A percentile compares a stretch with the other conserved stretches of the same genome.
phyloP scores from a whole-genome alignment of 2,113 vertebrate species.

The Mobula birostris region DNA sequence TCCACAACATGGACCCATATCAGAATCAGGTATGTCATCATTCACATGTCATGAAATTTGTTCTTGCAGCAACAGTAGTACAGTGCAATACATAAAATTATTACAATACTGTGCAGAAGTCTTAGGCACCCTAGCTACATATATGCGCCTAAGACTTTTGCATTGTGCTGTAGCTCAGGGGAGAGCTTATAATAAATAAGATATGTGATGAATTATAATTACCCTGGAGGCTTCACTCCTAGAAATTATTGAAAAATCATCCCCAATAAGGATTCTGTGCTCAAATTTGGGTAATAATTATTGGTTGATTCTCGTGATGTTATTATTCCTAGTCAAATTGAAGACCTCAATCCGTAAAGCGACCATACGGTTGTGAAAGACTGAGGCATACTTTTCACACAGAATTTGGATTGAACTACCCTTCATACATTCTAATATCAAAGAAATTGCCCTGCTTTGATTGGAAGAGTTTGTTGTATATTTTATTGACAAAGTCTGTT shows the following conservation, averaged over 20 bases:
- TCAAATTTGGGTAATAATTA: not conserved
- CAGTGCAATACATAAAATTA: no score
- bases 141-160: no score
- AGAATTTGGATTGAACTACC: not conserved
- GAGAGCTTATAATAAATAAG: not conserved
- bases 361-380: not conserved
- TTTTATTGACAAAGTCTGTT: not conserved
- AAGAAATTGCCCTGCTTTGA: not conserved
- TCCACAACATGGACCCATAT: no score
- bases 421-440: not conserved
- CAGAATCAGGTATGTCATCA: no score
- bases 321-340: not conserved
- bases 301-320: not conserved
- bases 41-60: no score
- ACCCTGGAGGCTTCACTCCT: not conserved
- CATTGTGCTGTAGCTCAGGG: no score
- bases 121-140: no score
- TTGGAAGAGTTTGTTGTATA: not conserved
- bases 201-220: not conserved
- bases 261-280: not conserved
- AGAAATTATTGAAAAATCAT: not conserved
- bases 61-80: no score
- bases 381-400: not conserved
- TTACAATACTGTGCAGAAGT: no score
- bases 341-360: not conserved